phyloP scores from a whole-genome alignment of 2,888 invertebrate species.

The Nycteola revayana region DNA sequence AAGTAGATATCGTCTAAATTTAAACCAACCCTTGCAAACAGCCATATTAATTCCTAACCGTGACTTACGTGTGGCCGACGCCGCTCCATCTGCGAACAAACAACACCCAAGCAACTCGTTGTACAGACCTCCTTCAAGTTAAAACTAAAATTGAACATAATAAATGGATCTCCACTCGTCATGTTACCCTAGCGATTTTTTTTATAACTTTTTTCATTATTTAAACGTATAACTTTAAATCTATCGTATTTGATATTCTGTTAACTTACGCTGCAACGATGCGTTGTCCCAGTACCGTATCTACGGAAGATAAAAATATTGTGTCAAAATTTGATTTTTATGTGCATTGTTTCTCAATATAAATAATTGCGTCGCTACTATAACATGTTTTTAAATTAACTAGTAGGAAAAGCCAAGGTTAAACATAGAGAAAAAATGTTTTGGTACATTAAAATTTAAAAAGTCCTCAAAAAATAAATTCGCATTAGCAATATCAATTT shows the following conservation, averaged over 20 bases:
- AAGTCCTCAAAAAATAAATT: no score
- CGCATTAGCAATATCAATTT: no score
- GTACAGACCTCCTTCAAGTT: no score
- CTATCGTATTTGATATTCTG: constrained; percentile 29
- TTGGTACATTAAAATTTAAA: no score
- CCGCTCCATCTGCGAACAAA: constrained; percentile 30
- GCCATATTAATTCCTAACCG: constrained; percentile 21
- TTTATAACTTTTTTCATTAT: constrained; percentile 17
- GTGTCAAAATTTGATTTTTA: constrained; percentile 12
- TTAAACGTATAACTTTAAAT: constrained; percentile 11
- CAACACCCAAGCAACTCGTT: constrained; percentile 29
- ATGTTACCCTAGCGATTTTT: constrained; percentile 19
- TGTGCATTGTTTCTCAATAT: neutral
- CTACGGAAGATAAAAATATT: constrained; percentile 25
- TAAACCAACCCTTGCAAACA: constrained; percentile 23
- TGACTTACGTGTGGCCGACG: constrained; percentile 28
- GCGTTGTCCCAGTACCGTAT: constrained; percentile 27
- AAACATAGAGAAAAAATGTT: no score
- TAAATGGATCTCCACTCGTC: constrained; percentile 20
- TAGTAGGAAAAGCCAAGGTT: no score
- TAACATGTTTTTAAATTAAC: no score
- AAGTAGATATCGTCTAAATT: no score
- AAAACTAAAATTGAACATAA: constrained; percentile 6
- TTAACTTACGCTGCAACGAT: constrained; percentile 31
- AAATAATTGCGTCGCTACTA: no score